Evolutionary conservation across 1,140 invertebrate species (phyloP), one percentile per base, ranked within the genome.

Genomic region (Pseudobourletiella spinata): DNA sequence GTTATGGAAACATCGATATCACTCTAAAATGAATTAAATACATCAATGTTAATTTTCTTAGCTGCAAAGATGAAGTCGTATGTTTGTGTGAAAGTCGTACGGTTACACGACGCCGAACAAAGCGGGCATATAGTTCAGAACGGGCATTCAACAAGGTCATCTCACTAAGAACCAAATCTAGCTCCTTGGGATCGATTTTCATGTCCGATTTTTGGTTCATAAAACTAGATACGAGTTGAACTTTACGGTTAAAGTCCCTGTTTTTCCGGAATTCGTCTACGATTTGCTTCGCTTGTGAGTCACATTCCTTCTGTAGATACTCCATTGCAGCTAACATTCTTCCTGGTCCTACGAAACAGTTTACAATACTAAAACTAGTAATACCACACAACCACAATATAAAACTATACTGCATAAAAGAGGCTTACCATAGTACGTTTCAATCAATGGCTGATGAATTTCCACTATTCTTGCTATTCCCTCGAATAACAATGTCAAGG

Each of bases 381-480:
- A 30, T 54, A 26, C 25, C 22, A 26, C 29, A n/a, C 56, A 48
- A 35, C n/a, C n/a, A n/a, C n/a, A n/a, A n/a, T n/a, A 46, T n/a
- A n/a, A n/a, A n/a, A n/a, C n/a, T n/a, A n/a, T n/a, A n/a, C n/a
- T n/a, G 4, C 15, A 8, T n/a, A n/a, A n/a, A n/a, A n/a, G n/a
- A n/a, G n/a, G n/a, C 60, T 70, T 73, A 72, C 93, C 92, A 79
- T 97, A 98, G 76, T 89, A 95, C 6, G 89, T 93, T 74, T 96
- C 92, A 35, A 97, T 85, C 26, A 96, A 80, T 1, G 94, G 91
- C 71, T 95, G 91, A 77, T 95, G 89, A 24, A 90, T 83, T 77
- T 96, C 92, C 43, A 97, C 79, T 22, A 90, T 83, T 46, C 88
- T 77, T 1, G 94, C 94, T 65, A 95, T 86, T 22, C 85, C 85